Base-by-base conservation (phyloP, 2,888 invertebrate genomes). In the Priocnemis perturbator region DNA sequence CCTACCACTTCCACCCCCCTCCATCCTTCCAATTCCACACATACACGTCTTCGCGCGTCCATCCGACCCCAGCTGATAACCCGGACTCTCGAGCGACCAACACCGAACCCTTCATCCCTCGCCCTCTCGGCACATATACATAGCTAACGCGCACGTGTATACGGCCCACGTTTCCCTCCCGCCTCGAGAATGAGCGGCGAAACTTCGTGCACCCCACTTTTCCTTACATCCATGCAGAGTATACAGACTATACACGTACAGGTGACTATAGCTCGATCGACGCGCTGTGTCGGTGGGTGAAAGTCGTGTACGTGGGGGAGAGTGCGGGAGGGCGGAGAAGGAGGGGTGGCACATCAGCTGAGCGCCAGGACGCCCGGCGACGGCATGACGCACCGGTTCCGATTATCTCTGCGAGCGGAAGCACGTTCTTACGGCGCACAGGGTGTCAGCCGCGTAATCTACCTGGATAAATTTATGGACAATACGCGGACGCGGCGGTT, bases 341-440 rank as follows among this genome's bases (percentile, higher is more conserved):
- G 60, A 60, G 64, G 37, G 37, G 37, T 37, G 37, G 11, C 71
- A 65, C 75, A 78, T 81, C 83, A 81, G 82, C 79, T 81, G 83
- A 81, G 74, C 76, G 76, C 69, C 74, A 60, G 70, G 71, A 66
- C 66, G 68, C 63, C 50, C 58, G 52, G 62, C 69, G 71, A 66
- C 70, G 70, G 50, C 47, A 44, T 63, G 65, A 37, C 67, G 69
- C 67, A 56, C 55, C 48, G 57, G 37, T 37, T 64, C 61, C 68
- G 70, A 70, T 74, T 71, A 71, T 66, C 68, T 66, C 44, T 53
- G 26, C 7, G 11, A 47, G n/a, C 47, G 37, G 37, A 37, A 47
- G 37, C 55, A 45, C 47, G 45, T 55, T 65, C 52, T 65, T 26
- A 55, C 53, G 60, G 44, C 23, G 26, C 37, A 37, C 37, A 1